Percentiles rank a stretch among this genome's conserved stretches.
Conservation (phyloP, 1,140 invertebrate species). For the Cyclargus thomasi region DNA sequence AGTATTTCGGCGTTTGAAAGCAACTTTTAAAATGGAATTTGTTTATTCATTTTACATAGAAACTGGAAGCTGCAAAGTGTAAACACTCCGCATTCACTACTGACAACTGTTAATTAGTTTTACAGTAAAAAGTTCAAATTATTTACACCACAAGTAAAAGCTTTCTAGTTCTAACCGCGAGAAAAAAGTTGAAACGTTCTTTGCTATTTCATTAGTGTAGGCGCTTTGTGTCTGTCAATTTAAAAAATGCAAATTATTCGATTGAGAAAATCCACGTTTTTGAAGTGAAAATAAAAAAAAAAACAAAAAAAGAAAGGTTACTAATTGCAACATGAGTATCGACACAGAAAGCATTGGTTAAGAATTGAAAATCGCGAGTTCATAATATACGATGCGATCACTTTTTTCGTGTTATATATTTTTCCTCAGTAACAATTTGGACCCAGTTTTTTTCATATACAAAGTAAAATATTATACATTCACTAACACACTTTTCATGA, state of each 20-base stretch:
- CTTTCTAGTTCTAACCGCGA: neutral
- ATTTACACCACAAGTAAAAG: neutral
- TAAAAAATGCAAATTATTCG: constrained; percentile 1
- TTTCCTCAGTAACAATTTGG: too few species aligned
- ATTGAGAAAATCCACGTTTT: neutral
- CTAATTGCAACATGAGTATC: too few species aligned
- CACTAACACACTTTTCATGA: too few species aligned
- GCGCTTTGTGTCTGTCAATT: neutral
- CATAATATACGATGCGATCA: too few species aligned
- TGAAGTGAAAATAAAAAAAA: neutral
- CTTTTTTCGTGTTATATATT: too few species aligned
- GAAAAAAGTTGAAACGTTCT: neutral
- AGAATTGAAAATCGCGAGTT: too few species aligned
- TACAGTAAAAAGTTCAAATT: neutral
- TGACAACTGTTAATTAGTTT: constrained; percentile 2
- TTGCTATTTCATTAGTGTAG: neutral
- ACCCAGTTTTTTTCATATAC: too few species aligned
- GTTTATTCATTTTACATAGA: neutral
- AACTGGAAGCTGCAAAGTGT: neutral
- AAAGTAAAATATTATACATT: too few species aligned
- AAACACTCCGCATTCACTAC: neutral
- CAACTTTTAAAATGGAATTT: neutral
- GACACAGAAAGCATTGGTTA: too few species aligned
- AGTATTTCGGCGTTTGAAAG: neutral
- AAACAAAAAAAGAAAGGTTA: too few species aligned